Evolutionary conservation across 2,113 vertebrate genomes (phyloP).

Genomic region (Paradoxurus hermaphroditus): DNA sequence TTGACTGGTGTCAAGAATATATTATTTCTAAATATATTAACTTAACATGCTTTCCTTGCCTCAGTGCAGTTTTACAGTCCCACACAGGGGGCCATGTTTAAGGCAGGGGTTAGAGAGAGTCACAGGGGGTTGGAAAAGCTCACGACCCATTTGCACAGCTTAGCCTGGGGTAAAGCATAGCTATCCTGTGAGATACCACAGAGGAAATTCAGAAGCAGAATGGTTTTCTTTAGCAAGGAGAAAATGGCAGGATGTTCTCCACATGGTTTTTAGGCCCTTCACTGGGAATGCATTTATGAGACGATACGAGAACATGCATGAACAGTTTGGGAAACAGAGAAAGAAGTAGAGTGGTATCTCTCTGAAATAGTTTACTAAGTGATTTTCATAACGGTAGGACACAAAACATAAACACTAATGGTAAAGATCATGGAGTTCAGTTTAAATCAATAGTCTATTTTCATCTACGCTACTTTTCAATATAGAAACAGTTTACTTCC

Average conservation of each 20-base stretch:
- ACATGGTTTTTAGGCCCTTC: not conserved
- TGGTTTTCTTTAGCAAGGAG: slow-evolving; percentile 40
- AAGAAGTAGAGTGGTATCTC: not conserved
- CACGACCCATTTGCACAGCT: slow-evolving; percentile 42
- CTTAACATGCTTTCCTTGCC: slow-evolving; percentile 32
- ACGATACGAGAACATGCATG: not conserved
- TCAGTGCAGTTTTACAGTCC: slow-evolving; percentile 11
- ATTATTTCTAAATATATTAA: slow-evolving; percentile 36
- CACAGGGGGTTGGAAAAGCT: slow-evolving; percentile 44
- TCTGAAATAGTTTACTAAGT: not conserved
- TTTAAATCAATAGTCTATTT: slow-evolving; percentile 27
- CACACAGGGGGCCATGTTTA: not conserved
- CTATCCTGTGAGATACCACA: slow-evolving; percentile 20
- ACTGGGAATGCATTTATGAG: not conserved
- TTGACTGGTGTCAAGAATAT: not conserved
- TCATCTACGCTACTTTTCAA: not conserved
- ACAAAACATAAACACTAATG: not conserved
- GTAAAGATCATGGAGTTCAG: not conserved
- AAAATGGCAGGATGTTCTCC: not conserved
- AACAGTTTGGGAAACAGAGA: not conserved
- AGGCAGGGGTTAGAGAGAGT: slow-evolving; percentile 50
- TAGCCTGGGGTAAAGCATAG: slow-evolving; percentile 38
- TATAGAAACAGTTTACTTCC: not conserved
- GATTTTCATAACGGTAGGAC: not conserved
- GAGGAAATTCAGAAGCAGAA: slow-evolving; percentile 11